A percentile compares a stretch with the other conserved stretches of the same genome.
phyloP scores from a whole-genome alignment of 2,113 vertebrate species.

The Orycteropus afer region DNA sequence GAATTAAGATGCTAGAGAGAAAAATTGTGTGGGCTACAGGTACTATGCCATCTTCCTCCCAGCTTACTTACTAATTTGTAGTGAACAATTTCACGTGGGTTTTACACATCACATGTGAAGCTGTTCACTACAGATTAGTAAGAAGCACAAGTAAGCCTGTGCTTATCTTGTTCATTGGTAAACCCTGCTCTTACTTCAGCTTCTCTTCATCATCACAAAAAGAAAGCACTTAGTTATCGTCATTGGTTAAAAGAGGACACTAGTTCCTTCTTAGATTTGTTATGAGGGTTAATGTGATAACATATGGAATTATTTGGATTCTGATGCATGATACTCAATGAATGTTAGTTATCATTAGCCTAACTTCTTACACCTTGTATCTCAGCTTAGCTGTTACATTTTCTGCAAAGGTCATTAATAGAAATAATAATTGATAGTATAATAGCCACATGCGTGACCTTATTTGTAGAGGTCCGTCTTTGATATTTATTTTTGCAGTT shows the following conservation, averaged over 20 bases:
- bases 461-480: neutral
- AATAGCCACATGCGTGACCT: neutral
- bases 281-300: neutral
- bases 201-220: neutral
- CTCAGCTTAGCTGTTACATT: neutral
- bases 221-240: neutral
- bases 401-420: constrained; percentile 33
- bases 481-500: neutral
- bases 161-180: neutral
- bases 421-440: neutral
- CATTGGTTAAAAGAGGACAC: too few species aligned
- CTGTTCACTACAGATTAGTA: neutral
- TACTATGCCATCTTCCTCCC: too few species aligned
- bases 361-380: neutral
- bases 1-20: too few species aligned
- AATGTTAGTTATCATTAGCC: neutral
- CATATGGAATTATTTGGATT: neutral
- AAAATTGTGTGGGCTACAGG: too few species aligned
- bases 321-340: neutral
- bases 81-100: too few species aligned
- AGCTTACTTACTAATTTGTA: too few species aligned
- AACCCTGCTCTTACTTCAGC: neutral
- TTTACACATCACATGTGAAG: too few species aligned
- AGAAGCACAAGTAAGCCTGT: neutral
- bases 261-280: neutral